phyloP scores from a whole-genome alignment of 2,888 invertebrate species.

The Melikaiella ostensackeni region DNA sequence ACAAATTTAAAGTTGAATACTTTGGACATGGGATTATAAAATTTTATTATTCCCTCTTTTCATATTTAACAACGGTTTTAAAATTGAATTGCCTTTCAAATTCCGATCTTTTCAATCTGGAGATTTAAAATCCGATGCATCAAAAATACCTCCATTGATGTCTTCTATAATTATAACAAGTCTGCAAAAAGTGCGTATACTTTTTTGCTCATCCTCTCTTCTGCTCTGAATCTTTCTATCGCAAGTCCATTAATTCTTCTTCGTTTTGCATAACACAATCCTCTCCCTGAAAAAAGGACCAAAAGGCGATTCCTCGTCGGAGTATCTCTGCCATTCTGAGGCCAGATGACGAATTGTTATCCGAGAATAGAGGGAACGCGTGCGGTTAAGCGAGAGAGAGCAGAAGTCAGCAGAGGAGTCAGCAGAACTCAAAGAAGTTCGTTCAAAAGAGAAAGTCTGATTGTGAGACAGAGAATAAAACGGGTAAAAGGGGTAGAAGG shows the following conservation, averaged over 20 bases:
- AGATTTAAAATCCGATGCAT: neutral
- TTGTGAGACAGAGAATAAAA: conserved; percentile 12
- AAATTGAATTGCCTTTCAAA: neutral
- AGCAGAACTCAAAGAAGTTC: conserved; percentile 25
- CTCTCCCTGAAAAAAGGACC: conserved; percentile 4
- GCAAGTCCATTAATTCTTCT: conserved; percentile 38
- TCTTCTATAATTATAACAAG: conserved; percentile 31
- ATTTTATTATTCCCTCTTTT: too few species aligned
- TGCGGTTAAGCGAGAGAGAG: conserved; percentile 27
- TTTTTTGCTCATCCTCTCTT: neutral
- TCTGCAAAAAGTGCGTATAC: conserved; percentile 12
- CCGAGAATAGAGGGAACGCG: conserved; percentile 57
- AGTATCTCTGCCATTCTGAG: conserved; percentile 60
- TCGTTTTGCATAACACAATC: conserved; percentile 39
- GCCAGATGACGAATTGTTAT: conserved; percentile 68
- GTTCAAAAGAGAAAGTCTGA: conserved; percentile 11
- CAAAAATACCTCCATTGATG: conserved; percentile 20
- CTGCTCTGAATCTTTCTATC: conserved; percentile 31
- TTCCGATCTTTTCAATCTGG: neutral
- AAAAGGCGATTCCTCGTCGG: conserved; percentile 24
- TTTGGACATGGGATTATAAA: too few species aligned
- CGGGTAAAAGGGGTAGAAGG: neutral
- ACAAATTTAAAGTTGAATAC: too few species aligned
- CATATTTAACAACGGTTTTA: neutral
- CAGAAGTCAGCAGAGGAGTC: conserved; percentile 28